These are phyloP conservation scores for Varecia variegata DNA, from an alignment of 2,797 vertebrate genomes.

Conservation along the genomic window DNA sequence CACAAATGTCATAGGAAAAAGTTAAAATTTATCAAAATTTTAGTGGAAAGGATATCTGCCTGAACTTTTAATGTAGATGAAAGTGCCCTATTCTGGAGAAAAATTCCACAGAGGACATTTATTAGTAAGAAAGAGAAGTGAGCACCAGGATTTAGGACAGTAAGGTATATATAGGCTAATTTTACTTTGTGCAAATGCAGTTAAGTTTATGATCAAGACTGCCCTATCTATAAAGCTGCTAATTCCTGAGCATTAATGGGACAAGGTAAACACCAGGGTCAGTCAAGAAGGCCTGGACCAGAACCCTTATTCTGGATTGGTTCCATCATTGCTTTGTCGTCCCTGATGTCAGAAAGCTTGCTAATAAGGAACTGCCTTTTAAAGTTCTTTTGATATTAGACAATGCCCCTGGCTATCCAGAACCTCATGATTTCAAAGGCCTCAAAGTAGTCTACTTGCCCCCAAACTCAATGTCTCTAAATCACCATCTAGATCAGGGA, in stretches of 20 bases:
- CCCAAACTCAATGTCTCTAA: background rate
- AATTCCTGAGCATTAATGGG: background rate
- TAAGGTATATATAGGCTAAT: background rate
- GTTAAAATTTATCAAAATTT: background rate
- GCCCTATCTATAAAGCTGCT: background rate
- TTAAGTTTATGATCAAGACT: background rate
- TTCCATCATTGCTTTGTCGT: background rate
- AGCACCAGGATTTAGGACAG: background rate
- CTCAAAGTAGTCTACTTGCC: background rate
- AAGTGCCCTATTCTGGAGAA: background rate
- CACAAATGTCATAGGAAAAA: background rate
- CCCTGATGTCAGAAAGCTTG: background rate
- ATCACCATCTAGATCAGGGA: background rate
- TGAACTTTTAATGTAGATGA: background rate
- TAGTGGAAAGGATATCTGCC: background rate
- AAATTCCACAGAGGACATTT: background rate
- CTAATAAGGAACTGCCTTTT: background rate
- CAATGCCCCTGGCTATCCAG: background rate
- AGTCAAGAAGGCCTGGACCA: background rate
- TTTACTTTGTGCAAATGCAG: background rate
- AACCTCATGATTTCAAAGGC: background rate
- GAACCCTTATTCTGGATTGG: background rate
- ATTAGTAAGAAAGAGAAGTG: background rate
- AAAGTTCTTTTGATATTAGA: background rate
- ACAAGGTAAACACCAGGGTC: background rate